Evolutionary conservation across 2,888 invertebrate genomes (phyloP), one percentile per base, ranked within the genome.

Genomic region (Pristionchus mayeri): DNA sequence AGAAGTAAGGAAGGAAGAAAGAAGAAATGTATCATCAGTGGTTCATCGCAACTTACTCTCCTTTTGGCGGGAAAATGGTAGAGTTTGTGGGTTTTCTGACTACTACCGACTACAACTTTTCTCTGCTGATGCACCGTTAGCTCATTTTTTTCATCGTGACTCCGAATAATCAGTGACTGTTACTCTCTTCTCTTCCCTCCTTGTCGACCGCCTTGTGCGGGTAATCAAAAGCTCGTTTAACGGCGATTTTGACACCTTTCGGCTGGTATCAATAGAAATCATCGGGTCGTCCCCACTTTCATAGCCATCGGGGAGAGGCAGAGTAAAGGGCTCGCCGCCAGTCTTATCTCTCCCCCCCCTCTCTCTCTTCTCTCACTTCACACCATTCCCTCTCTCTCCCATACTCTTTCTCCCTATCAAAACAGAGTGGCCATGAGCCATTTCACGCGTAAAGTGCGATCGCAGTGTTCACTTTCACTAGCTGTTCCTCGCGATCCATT

Each of bases 321-420:
- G 34, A 16, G 37, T 40, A 71, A 71, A 71, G n/a, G 71, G 71
- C 40, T 40, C 40, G 71, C 71, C 71, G 71, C 40, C 71, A 34
- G 13, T 40, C 24, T 40, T 71, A 37, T 71, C 71, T 71, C 40
- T 71, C 40, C n/a, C 40, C 30, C 24, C 30, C 63, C 71, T 37
- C n/a, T 18, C 0, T 24, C 21, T 71, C 40, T 71, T n/a, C 24
- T 44, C 71, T 24, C 40, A 6, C 44, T 44, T n/a, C n/a, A n/a
- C 11, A 0, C 71, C 71, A n/a, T 13, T 0, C 3, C 40, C 37
- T 71, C 71, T 71, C 18, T 40, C 44, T 81, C 44, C 30, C 81
- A 7, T 37, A 27, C 81, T 48, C 81, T 40, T 48, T 60, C 63
- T n/a, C 57, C 57, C 80, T 80, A 37, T 80, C 80, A 54, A 54